Conservation (phyloP, 2,888 invertebrate species). For the Elegia similella region DNA sequence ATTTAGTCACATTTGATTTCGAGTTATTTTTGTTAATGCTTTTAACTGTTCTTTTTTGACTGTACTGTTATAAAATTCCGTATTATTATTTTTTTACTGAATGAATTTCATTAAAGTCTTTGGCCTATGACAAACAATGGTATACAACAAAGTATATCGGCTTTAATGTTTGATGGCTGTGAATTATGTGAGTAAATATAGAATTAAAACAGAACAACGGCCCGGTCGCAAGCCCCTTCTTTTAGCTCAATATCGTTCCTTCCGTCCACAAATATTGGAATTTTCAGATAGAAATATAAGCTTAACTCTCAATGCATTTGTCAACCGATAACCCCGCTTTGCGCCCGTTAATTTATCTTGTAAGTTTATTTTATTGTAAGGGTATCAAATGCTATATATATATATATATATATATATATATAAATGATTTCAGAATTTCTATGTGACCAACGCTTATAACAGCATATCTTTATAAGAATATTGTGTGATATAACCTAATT, state of each 20-base stretch:
- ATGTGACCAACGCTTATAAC: constrained; percentile 77
- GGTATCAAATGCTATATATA: constrained; percentile 37
- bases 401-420: too few relatives aligned
- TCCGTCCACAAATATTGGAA: constrained; percentile 73
- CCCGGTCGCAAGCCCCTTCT: constrained; percentile 31
- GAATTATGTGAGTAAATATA: constrained; percentile 35
- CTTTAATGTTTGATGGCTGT: constrained; percentile 54
- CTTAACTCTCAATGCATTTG: constrained; percentile 55
- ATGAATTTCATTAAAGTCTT: constrained; percentile 17
- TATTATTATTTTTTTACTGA: neutral
- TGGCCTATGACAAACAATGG: constrained; percentile 40
- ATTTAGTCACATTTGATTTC: neutral
- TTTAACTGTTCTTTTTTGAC: neutral
- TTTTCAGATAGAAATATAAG: constrained; percentile 63
- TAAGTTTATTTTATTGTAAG: constrained; percentile 34
- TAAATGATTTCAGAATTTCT: constrained; percentile 55
- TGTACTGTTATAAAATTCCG: neutral
- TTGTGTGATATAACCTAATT: constrained; percentile 79
- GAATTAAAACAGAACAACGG: constrained; percentile 40
- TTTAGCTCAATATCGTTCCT: constrained; percentile 70
- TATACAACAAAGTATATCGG: constrained; percentile 39
- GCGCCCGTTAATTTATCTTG: constrained; percentile 27
- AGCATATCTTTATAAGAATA: constrained; percentile 79
- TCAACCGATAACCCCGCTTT: constrained; percentile 34
- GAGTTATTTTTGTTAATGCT: neutral